Evolutionary conservation across 1,140 invertebrate genomes (phyloP), one percentile per base, ranked within the genome.

Genomic region (Ganaspis sp.): DNA sequence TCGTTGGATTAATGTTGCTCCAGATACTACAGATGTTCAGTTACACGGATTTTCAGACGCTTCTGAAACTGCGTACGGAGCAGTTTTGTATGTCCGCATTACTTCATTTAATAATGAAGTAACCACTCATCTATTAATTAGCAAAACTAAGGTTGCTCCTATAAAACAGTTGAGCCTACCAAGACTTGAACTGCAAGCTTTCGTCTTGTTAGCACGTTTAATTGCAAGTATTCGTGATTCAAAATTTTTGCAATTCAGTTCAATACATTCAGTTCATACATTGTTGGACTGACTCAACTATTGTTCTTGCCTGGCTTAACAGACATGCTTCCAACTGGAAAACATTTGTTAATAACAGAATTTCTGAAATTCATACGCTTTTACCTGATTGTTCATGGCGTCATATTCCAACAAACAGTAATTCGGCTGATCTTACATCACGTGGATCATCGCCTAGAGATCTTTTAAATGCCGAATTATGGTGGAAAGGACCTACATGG

Each of bases 331-430:
- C 83, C 19, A 85, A 83, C 74, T 89, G 83, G 78, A 85, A 90
- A 74, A 86, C 84, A 1, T 92, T 89, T 78, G 87, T 92, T 0
- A 86, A 86, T 1, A 91, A 90, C 75, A 76, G 89, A 21, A 84
- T 91, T 0, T 29, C 79, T 2, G 81, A 89, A 81, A 92, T 92
- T 29, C 86, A 86, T 15, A 76, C 70, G 0, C 69, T 79, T 12
- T 11, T 81, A 17, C 26, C 77, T n/a, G 12, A 21, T 8, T 19
- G 21, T 12, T 8, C 74, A 2, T 89, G 86, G 86, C n/a, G 70
- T 2, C 83, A 90, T 64, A 81, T 89, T 9, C 29, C 73, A 9
- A 79, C 84, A 0, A 42, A 74, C 40, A 38, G 79, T 19, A 90
- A 89, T 49, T 87, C 89, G 4, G 87, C 87, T 6, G 87, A 88